Evolutionary conservation across 2,113 vertebrate species (phyloP), one percentile per base, ranked within the genome.

Genomic region (Perognathus longimembris): DNA sequence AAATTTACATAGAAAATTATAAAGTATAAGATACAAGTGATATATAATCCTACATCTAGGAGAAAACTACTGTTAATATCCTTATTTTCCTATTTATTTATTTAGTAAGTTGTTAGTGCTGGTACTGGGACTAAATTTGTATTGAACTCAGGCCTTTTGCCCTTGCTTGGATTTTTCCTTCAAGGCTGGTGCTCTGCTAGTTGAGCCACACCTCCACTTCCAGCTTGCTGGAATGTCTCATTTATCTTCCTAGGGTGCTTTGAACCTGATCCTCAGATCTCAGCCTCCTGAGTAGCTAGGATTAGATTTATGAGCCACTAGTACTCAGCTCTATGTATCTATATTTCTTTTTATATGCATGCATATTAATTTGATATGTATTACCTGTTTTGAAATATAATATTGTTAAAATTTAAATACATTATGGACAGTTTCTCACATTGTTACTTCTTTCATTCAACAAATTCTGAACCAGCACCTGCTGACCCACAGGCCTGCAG

Each of bases 301-400:
- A 54, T 45, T 45, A 45, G 42, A 45, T 11, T 45, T 45, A 45
- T 45, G 45, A 45, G 45, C 10, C 45, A 45, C 45, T 45, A 45
- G 45, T 45, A 45, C 45, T 12, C 45, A 45, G 45, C 45, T 45
- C 9, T 45, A 11, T 45, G 9, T 45, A 45, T 45, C 20, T 63
- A 63, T 20, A 63, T 89, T 91, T 85, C 45, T 78, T 7, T 61
- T 74, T 9, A 5, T 70, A 28, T 24, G 28, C 34, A 30, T 42
- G 81, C 14, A 10, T 67, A 66, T 69, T 82, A 85, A 67, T 63
- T 88, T 45, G 26, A 61, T 81, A 7, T 69, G 6, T 66, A 12
- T 24, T 45, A 38, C 21, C 22, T 79, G 5, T 71, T 89, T 95
- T 75, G 67, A 93, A 89, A 76, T 92, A 15, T 61, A 45, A 59